Conservation (phyloP, 2,797 vertebrate species). For the Pterois miles region DNA sequence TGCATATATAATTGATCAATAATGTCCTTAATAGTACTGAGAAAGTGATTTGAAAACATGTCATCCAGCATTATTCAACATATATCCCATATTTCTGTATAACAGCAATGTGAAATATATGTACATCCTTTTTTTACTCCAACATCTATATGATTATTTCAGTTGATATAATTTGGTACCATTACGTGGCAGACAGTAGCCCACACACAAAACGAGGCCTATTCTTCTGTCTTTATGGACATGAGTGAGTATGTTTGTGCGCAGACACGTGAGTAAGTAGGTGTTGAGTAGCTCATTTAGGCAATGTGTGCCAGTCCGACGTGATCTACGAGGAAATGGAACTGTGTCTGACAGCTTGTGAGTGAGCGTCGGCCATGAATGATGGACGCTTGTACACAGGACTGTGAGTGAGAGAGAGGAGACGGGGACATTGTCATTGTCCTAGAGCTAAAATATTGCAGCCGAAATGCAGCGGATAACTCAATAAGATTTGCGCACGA, state of each 20-base stretch:
- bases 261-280: slow-evolving; percentile 36
- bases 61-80: not conserved
- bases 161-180: not conserved
- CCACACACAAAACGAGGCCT: not conserved
- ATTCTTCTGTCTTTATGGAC: slow-evolving; percentile 15
- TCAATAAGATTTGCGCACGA: slow-evolving; percentile 8
- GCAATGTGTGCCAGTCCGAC: slow-evolving; percentile 43
- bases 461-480: slow-evolving; percentile 23
- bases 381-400: slow-evolving; percentile 43
- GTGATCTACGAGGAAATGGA: slow-evolving; percentile 62
- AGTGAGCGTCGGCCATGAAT: slow-evolving; percentile 52
- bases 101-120: not conserved
- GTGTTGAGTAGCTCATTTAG: slow-evolving; percentile 61
- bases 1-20: no score
- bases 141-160: not conserved
- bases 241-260: slow-evolving; percentile 9
- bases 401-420: not conserved
- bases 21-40: not conserved
- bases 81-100: no score
- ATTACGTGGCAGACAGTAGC: not conserved
- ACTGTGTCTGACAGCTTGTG: slow-evolving; percentile 61
- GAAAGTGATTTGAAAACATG: not conserved
- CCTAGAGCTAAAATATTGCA: slow-evolving; percentile 27
- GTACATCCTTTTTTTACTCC: not conserved
- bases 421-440: slow-evolving; percentile 29